Evolutionary conservation across 2,113 vertebrate genomes (phyloP).

Genomic region (Antigone vipio): DNA sequence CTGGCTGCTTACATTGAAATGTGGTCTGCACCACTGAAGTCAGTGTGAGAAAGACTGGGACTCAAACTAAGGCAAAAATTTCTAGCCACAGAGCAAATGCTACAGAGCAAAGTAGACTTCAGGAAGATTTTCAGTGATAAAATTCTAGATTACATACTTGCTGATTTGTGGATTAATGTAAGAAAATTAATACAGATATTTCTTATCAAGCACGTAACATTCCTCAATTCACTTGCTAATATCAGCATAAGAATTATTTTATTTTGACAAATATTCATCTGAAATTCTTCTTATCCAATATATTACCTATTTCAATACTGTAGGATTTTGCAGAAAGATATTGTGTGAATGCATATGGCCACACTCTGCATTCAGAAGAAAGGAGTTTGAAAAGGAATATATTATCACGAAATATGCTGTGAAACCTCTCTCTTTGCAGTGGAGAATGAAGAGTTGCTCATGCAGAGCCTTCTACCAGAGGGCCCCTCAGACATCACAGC

Average conservation of each 20-base stretch:
- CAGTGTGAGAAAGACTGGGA: not conserved
- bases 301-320: not conserved
- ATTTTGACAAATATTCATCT: not conserved
- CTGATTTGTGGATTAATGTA: not conserved
- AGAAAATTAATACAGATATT: not conserved
- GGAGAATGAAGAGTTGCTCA: not conserved
- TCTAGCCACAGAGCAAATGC: not conserved
- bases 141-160: not conserved
- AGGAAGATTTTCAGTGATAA: not conserved
- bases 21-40: not conserved
- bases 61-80: not conserved
- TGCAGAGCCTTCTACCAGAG: not conserved
- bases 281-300: not conserved
- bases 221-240: not conserved
- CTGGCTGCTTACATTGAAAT: not conserved
- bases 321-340: not conserved
- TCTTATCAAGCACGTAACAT: accelerated
- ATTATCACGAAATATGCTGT: not conserved
- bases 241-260: not conserved
- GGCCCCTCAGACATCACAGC: not conserved
- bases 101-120: not conserved
- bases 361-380: not conserved
- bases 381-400: not conserved
- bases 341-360: not conserved
- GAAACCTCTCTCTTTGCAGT: not conserved